A percentile compares a stretch with the other conserved stretches of the same genome.
Evolutionary conservation across 2,113 vertebrate genomes (phyloP).

Genomic region (Pelodiscus sinensis): DNA sequence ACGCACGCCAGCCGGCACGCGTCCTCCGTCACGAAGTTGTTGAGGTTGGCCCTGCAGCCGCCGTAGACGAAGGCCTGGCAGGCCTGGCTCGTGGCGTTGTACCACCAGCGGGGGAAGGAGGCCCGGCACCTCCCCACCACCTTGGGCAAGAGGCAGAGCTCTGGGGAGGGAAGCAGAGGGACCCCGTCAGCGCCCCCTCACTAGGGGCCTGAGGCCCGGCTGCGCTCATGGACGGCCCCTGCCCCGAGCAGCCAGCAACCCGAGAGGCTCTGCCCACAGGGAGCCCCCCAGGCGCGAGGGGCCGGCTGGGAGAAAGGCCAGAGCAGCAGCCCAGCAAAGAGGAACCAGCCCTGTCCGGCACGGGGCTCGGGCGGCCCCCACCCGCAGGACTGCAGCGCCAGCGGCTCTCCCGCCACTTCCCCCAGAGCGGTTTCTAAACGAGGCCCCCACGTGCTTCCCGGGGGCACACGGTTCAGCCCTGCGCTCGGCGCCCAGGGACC

Average conservation of each 20-base stretch:
- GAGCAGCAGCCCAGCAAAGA: background rate
- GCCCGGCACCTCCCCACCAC: conserved; percentile 80
- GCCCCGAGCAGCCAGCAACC: background rate
- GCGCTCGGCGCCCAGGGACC: too few species aligned
- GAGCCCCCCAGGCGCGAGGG: background rate
- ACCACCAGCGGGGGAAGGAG: conserved; percentile 78
- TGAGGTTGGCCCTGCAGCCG: conserved; percentile 81
- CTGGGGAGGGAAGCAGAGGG: conserved; percentile 52
- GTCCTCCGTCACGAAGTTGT: conserved; percentile 74
- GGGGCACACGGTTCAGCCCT: too few species aligned
- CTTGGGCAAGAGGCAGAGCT: conserved; percentile 55
- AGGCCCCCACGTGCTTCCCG: too few species aligned
- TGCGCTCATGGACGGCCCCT: background rate
- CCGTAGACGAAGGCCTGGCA: conserved; percentile 83
- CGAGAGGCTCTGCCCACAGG: background rate
- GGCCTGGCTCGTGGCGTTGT: conserved; percentile 60
- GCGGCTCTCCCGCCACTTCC: too few species aligned
- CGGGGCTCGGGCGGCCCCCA: too few species aligned
- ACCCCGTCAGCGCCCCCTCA: too few species aligned
- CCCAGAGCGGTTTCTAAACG: too few species aligned
- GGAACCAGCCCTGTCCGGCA: too few species aligned
- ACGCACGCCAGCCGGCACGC: conserved; percentile 76
- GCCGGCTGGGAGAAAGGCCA: background rate
- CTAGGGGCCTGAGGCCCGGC: too few species aligned
- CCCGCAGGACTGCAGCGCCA: too few species aligned